Base-by-base conservation (phyloP, 2,888 invertebrate species). In the Melolontha melolontha region DNA sequence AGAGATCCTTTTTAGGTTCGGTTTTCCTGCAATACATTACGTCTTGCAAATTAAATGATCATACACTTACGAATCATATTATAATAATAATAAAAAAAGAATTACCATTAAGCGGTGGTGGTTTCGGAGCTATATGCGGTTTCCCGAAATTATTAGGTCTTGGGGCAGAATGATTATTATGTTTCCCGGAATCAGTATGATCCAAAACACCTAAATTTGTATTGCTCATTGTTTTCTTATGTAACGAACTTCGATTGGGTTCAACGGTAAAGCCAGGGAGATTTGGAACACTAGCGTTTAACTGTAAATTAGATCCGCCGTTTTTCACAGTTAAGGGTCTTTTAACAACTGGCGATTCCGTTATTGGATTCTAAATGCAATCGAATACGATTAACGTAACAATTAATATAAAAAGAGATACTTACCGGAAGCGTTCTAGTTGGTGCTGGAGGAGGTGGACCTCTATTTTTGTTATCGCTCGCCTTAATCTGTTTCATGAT, bases 41-140 rank as follows among this genome's bases (percentile, higher is more conserved):
- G 22, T 22, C 4, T 22, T 22, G n/a, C n/a, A n/a, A n/a, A n/a
- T n/a, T n/a, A n/a, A 22, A 22, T 22, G n/a, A 22, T 22, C 22
- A 22, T 22, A 4, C 2, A 22, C 22, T 22, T n/a, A n/a, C n/a
- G n/a, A n/a, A n/a, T 22, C 22, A 22, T 4, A 22, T 22, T 4
- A 22, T 22, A 22, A 2, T 22, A 22, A 22, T 22, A 4, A 22
- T 1, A 22, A 1, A 22, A 22, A 29, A 68, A 44, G 74, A 71
- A 73, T 78, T 78, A 79, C 82, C 79, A 66, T 85, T 84, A 52
- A 87, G 75, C 74, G 85, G 85, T 7, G 94, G 93, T 17, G 95
- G 95, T 82, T 93, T 94, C 1, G 95, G 95, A 27, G 94, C 94
- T 73, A 94, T 83, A 81, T 92, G 89, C 17, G 94, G 94, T 83